Evolutionary conservation across 2,113 vertebrate genomes (phyloP).

Genomic region (Bolborhynchus lineola): DNA sequence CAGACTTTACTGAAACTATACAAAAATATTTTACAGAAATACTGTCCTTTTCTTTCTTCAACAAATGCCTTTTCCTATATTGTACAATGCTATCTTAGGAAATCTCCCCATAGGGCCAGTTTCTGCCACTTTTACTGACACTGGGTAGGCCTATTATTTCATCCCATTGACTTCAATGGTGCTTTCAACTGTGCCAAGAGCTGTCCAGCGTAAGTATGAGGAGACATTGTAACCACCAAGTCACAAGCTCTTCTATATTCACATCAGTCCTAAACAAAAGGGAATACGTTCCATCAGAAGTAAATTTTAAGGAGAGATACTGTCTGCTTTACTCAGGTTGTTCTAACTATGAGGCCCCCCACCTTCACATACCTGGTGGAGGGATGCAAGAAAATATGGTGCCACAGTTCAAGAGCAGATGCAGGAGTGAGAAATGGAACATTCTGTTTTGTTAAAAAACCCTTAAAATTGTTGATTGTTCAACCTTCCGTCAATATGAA

Average conservation of each 20-base stretch:
- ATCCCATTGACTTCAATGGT: not conserved
- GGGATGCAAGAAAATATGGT: not conserved
- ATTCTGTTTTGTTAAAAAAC: not conserved
- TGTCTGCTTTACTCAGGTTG: not conserved
- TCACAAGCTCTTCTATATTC: not conserved
- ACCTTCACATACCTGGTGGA: not conserved
- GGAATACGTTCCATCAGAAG: not conserved
- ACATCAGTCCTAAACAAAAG: not conserved
- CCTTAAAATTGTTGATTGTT: not conserved
- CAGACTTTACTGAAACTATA: rapidly evolving
- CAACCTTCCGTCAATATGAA: not conserved
- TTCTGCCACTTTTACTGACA: not conserved
- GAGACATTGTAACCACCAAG: not conserved
- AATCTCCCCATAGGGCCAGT: not conserved
- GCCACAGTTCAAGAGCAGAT: rapidly evolving
- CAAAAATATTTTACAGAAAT: not conserved
- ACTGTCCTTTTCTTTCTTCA: not conserved
- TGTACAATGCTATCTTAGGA: not conserved
- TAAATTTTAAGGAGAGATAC: not conserved
- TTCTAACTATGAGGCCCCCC: not conserved
- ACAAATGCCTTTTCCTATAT: not conserved
- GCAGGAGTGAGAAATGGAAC: not conserved
- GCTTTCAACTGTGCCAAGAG: not conserved
- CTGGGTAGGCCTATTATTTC: not conserved
- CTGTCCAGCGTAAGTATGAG: not conserved